phyloP scores from a whole-genome alignment of 2,888 invertebrate species.

The Ametastegia equiseti region DNA sequence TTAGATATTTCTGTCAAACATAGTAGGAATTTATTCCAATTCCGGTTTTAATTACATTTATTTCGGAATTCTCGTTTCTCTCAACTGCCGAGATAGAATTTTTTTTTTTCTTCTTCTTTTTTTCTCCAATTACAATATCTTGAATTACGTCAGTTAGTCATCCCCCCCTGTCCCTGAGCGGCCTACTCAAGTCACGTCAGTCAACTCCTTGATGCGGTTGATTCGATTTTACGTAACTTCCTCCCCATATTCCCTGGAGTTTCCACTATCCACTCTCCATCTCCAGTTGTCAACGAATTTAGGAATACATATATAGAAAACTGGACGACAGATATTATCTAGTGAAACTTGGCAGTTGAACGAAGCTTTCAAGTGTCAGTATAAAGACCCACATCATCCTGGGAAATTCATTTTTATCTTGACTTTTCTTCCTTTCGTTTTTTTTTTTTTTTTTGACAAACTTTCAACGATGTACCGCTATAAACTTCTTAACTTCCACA shows the following conservation, averaged over 20 bases:
- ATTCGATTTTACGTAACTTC: conserved; percentile 20
- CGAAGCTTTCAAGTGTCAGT: no score
- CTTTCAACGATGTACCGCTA: no score
- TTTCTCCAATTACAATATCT: not conserved
- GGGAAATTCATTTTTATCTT: no score
- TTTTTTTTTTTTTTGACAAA: no score
- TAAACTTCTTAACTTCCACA: no score
- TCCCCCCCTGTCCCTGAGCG: not conserved
- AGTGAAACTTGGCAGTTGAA: not conserved
- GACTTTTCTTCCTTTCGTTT: no score
- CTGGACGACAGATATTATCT: not conserved
- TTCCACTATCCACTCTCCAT: not conserved
- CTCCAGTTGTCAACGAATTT: not conserved
- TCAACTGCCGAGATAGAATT: no score
- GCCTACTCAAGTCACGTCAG: conserved; percentile 13
- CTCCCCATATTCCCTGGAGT: not conserved
- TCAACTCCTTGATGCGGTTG: conserved; percentile 34
- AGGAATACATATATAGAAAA: not conserved
- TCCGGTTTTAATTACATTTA: no score
- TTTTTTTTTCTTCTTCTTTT: not conserved
- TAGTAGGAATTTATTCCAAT: no score
- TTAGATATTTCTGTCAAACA: no score
- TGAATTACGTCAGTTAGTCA: not conserved
- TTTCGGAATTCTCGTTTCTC: no score
- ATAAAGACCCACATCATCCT: no score